Evolutionary conservation across 2,888 invertebrate genomes (phyloP), one percentile per base, ranked within the genome.

Genomic region (Bhutanitis thaidina): DNA sequence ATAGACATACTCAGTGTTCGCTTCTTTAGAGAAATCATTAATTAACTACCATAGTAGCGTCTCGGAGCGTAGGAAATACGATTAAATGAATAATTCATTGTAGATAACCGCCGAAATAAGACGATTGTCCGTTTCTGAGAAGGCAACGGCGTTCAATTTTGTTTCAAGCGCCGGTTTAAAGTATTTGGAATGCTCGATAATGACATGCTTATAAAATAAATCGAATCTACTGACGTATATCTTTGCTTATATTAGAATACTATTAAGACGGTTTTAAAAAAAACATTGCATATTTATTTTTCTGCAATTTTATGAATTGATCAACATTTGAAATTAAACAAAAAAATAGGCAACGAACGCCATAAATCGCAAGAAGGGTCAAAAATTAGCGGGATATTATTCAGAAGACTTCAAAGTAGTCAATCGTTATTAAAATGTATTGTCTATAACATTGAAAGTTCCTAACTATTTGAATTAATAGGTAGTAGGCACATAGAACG

Each of bases 71-170:
- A 80, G 73, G 71, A 78, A 76, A 83, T 77, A 67, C 73, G 77
- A 80, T 77, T 69, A 71, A 65, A 80, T 86, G 78, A 86, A 86
- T 86, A 72, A 86, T 83, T 83, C 79, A 84, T 80, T 67, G 58
- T 57, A 70, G 76, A 79, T 78, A 78, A 77, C 74, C 71, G 76
- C 75, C 65, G 74, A 83, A 82, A 79, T 80, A 81, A 82, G 71
- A 77, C 79, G 76, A 83, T 80, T 81, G 81, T 80, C 74, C 69
- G 65, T 57, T 85, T 84, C 82, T 75, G 56, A 65, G 80, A 82
- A 85, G 62, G 46, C 43, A 62, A 60, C 59, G 54, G 54, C 61
- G 66, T 67, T 74, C 69, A 69, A 67, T 71, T 71, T 68, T 53
- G 67, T 71, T 71, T 67, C 53, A 39, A 44, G 43, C 44, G 49